Conservation (phyloP, 2,113 vertebrate species). For the Casuarius casuarius region DNA sequence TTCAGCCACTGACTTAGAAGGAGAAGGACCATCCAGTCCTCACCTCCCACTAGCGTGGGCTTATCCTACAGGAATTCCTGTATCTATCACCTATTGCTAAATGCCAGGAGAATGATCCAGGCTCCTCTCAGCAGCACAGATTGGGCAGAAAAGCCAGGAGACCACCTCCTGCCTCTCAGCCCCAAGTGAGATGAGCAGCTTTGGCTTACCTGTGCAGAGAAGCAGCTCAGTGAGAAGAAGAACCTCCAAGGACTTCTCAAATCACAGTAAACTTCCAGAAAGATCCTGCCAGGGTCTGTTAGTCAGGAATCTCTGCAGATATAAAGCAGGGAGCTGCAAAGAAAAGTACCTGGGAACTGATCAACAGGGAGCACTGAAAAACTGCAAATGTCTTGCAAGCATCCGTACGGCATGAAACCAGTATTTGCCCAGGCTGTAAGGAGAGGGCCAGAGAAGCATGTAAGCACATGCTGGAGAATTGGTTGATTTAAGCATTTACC, state of each 20-base stretch:
- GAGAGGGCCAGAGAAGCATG: background rate
- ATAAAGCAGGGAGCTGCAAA: background rate
- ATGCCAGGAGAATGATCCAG: background rate
- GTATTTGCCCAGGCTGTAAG: background rate
- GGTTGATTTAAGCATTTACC: background rate
- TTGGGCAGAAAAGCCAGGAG: background rate
- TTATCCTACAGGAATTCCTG: background rate
- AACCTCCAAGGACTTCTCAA: background rate
- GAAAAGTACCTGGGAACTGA: background rate
- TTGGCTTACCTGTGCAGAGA: background rate
- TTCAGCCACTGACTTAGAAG: background rate
- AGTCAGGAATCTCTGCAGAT: background rate
- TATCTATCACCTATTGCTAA: rapidly evolving
- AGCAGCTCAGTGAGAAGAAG: background rate
- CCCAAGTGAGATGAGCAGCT: background rate
- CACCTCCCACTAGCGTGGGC: rapidly evolving
- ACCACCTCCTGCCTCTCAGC: background rate
- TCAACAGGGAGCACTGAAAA: background rate
- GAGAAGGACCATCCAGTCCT: background rate
- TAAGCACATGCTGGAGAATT: background rate
- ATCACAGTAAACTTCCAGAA: background rate
- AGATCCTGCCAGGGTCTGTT: background rate
- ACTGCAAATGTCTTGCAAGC: background rate
- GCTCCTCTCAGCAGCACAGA: background rate
- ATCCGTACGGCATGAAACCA: rapidly evolving